These are phyloP conservation scores for Falco rusticolus DNA, from an alignment of 2,797 vertebrate genomes.

Conservation along the genomic window DNA sequence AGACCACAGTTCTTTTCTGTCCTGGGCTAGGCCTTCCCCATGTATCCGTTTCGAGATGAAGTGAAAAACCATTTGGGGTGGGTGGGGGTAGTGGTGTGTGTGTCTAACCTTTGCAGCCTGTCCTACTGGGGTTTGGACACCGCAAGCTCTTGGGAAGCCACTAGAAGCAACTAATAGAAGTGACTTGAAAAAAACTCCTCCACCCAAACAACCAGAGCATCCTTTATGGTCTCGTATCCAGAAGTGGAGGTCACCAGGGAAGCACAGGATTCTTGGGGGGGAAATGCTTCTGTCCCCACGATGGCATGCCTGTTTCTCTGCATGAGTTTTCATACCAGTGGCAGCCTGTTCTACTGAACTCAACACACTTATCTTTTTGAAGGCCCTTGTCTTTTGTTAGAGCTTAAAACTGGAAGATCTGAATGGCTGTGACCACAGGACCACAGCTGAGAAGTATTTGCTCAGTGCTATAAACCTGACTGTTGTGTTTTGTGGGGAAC, in stretches of 20 bases:
- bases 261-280: background rate
- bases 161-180: background rate
- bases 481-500: background rate
- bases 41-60: background rate
- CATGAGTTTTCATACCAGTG: background rate
- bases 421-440: background rate
- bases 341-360: background rate
- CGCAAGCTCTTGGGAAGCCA: background rate
- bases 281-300: background rate
- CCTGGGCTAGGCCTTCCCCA: background rate
- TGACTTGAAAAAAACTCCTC: background rate
- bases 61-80: background rate
- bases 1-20: background rate
- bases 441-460: background rate
- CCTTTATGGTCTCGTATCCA: background rate
- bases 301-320: background rate
- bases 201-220: background rate
- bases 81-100: accelerated
- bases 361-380: background rate
- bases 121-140: background rate
- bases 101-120: background rate
- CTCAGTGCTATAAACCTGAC: background rate
- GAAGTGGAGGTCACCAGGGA: background rate
- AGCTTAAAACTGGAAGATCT: background rate
- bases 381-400: background rate